Base-by-base conservation (phyloP, 2,888 invertebrate genomes). In the Dastarcus helophoroides region DNA sequence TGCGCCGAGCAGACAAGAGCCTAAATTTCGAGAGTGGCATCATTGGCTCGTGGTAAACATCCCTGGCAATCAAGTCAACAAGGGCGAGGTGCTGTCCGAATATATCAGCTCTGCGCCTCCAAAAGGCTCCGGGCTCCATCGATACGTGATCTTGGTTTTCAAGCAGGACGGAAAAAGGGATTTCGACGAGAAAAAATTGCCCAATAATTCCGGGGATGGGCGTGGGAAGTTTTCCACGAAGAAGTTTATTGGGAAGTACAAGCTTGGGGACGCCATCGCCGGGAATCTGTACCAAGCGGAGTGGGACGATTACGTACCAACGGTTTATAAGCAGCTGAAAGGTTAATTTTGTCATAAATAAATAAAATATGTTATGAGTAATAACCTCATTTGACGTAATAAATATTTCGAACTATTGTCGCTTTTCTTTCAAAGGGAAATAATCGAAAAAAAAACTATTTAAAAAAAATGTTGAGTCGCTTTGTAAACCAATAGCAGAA, bases 21-120 rank as follows among this genome's bases (percentile, higher is more conserved):
- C 80, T 0, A 76, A 69, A 43, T 74, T 70, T 45, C 64, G 79
- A 7, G 81, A 83, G 59, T 79, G 77, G 75, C 76, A 78, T 45
- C 82, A 83, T 53, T 83, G 82, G 82, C 59, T 81, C 2, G 69
- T 82, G 7, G 78, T 71, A 19, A 83, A 83, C 49, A 76, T 83
- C 45, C 71, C 71, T 4, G 79, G 74, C 8, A 62, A 60, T 36
- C 68, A 77, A 39, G 47, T 49, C 5, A 50, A 50, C 7, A 65
- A 68, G 43, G 78, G 79, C 14, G 75, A 79, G 51, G 63, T 65
- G 12, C 54, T 79, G 6, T 65, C 74, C 9, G 74, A 71, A 36
- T 83, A 80, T 48, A 44, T 61, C 26, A 73, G 73, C 13, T 56
- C 71, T 16, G 79, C 77, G 4, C 80, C 81, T n/a, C 79, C 79